These are phyloP conservation scores for Varecia variegata DNA, from an alignment of 2,797 vertebrate genomes.

Conservation along the genomic window DNA sequence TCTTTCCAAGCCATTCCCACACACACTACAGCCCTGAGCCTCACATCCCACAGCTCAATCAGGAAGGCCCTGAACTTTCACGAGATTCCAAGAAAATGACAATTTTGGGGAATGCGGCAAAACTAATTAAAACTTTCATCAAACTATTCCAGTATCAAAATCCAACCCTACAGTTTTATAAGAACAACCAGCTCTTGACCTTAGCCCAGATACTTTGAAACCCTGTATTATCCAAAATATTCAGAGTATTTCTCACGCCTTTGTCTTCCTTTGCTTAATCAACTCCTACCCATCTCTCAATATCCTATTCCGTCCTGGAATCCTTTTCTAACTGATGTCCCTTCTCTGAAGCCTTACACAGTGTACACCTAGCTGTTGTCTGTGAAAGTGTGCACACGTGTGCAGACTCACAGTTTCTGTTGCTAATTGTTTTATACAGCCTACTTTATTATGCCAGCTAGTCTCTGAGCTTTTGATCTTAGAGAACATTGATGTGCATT, in stretches of 20 bases:
- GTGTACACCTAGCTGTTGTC: neutral
- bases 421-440: neutral
- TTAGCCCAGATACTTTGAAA: neutral
- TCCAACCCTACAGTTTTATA: neutral
- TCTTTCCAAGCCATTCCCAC: neutral
- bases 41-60: neutral
- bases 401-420: too few relatives aligned
- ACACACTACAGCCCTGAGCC: rapidly evolving
- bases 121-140: neutral
- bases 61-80: neutral
- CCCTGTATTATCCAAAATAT: neutral
- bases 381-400: neutral
- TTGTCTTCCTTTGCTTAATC: slow-evolving; percentile 19
- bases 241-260: neutral
- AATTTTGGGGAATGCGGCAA: neutral
- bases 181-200: neutral
- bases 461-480: neutral
- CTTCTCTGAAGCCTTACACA: neutral
- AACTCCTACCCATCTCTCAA: neutral
- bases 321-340: neutral
- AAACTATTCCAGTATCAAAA: neutral
- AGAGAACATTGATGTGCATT: neutral
- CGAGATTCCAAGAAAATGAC: neutral
- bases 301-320: neutral
- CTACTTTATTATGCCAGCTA: neutral